Percentiles rank a stretch among this genome's conserved stretches.
Evolutionary conservation across 92 coral and sea anemone species (phyloP).

Genomic region (Blastomussa wellsi): DNA sequence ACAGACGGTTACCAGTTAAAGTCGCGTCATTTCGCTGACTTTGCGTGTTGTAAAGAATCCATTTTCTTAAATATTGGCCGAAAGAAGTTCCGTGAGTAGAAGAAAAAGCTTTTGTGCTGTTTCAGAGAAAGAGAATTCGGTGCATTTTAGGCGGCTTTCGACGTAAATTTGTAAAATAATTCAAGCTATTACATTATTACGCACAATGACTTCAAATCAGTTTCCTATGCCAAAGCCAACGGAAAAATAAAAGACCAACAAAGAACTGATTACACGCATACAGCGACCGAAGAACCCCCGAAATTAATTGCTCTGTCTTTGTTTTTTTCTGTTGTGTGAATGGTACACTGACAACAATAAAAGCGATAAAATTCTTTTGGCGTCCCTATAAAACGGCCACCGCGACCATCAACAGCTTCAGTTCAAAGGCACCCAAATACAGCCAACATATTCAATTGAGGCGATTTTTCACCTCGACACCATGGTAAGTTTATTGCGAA

Average conservation of each 20-base stretch:
- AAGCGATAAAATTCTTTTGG: slow-evolving; percentile 16
- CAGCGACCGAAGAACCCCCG: slow-evolving; percentile 5
- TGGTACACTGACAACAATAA: slow-evolving; percentile 19
- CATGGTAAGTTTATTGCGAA: background rate
- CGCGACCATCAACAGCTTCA: background rate
- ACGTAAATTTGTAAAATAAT: slow-evolving; percentile 1
- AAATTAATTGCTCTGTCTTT: slow-evolving; percentile 23
- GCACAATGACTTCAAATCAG: background rate
- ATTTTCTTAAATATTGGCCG: background rate
- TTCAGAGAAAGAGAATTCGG: background rate
- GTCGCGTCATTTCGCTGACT: background rate
- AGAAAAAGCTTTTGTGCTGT: background rate
- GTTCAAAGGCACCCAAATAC: background rate
- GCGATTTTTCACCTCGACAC: background rate
- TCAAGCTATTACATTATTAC: background rate
- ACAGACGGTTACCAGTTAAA: background rate
- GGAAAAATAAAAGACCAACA: slow-evolving; percentile 11
- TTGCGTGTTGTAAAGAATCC: background rate
- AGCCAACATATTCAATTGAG: background rate
- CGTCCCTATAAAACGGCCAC: slow-evolving; percentile 5
- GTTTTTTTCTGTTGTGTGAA: slow-evolving; percentile 8
- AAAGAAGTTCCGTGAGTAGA: background rate
- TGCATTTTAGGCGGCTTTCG: background rate
- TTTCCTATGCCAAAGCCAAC: slow-evolving; percentile 6
- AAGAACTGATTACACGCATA: background rate